Percentiles rank a stretch among this genome's conserved stretches.
Conservation (phyloP, 2,797 vertebrate genomes). For the Ficedula albicollis region DNA sequence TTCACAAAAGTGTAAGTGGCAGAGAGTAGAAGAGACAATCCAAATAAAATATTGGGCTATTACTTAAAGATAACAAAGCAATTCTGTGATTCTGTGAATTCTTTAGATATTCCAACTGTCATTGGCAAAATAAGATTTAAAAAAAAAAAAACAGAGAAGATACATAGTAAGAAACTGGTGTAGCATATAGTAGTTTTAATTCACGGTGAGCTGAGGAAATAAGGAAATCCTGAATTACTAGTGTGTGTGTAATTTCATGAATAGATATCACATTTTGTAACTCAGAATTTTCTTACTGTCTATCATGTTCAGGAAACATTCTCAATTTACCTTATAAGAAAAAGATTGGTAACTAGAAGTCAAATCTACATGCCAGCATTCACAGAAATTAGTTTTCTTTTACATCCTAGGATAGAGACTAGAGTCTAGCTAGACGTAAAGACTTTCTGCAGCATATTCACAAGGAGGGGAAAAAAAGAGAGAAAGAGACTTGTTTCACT, state of each 20-base stretch:
- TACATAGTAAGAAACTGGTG: neutral
- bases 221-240: neutral
- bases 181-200: neutral
- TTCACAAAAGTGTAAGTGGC: neutral
- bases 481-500: neutral
- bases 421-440: neutral
- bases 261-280: neutral
- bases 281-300: neutral
- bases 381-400: neutral
- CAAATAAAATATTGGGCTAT: neutral
- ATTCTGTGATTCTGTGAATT: neutral
- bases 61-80: neutral
- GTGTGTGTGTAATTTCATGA: neutral
- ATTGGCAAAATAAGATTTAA: neutral
- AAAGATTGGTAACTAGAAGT: neutral
- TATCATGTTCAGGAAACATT: neutral
- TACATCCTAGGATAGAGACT: neutral
- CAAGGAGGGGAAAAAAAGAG: neutral
- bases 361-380: neutral
- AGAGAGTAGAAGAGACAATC: neutral
- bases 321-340: neutral
- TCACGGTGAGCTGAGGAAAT: neutral
- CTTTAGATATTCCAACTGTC: neutral
- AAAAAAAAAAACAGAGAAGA: neutral
- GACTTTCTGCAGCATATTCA: neutral